Evolutionary conservation across 1,140 invertebrate species (phyloP).

Genomic region (Drosophila lacteicornis): DNA sequence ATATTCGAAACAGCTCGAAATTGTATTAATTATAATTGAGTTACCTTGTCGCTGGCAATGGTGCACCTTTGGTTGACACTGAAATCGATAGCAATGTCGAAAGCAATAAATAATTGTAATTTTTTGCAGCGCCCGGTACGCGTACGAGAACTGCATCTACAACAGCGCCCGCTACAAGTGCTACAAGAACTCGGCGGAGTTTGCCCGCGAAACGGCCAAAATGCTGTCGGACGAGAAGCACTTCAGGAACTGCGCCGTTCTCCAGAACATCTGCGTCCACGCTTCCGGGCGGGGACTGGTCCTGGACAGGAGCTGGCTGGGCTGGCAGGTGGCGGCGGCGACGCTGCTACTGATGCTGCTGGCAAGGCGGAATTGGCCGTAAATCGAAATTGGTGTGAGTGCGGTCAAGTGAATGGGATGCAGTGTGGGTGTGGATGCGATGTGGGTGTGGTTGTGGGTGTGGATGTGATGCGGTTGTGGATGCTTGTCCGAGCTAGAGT

Average conservation of each 20-base stretch:
- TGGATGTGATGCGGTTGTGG: constrained; percentile 7
- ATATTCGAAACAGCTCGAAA: neutral
- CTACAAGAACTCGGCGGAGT: constrained; percentile 79
- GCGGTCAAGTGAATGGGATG: constrained; percentile 10
- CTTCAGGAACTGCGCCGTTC: constrained; percentile 72
- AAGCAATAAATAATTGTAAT: neutral
- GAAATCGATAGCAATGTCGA: constrained; percentile 8
- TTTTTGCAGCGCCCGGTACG: constrained; percentile 69
- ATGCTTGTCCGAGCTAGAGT: constrained; percentile 13
- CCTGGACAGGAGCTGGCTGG: constrained; percentile 15
- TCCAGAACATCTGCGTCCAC: constrained; percentile 64
- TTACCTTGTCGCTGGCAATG: neutral
- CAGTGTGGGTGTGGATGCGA: constrained; percentile 10
- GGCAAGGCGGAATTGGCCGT: constrained; percentile 27
- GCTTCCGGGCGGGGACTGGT: neutral
- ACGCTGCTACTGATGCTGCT: constrained; percentile 25
- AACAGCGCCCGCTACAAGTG: constrained; percentile 82
- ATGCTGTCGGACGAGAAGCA: constrained; percentile 82
- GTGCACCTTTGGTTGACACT: neutral
- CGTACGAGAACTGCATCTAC: constrained; percentile 83
- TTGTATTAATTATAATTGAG: neutral
- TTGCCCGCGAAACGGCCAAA: constrained; percentile 80
- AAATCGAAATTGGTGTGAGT: constrained; percentile 31
- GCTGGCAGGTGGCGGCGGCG: constrained; percentile 16
- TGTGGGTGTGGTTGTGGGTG: neutral